Evolutionary conservation across 23 tunicate species (phyloP), one percentile per base, ranked within the genome.

Genomic region (Clavelina lepadiformis): DNA sequence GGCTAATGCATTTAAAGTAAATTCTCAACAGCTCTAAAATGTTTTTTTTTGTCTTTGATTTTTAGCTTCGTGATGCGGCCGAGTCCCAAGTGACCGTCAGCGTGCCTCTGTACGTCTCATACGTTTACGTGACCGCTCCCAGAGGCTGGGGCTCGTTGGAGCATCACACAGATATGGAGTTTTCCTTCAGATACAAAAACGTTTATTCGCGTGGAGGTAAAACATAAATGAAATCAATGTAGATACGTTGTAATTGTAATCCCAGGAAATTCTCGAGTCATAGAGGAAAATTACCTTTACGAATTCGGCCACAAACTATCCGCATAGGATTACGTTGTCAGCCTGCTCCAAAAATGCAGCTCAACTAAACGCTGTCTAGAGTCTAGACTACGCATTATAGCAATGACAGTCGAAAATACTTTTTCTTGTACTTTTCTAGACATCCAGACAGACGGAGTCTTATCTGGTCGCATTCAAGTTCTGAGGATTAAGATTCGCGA

Each of bases 91-190:
- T 86, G 26, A 94, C 99, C 1, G 99, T 94, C 27, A 80, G 83
- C 11, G 95, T 94, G 23, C 99, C 99, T 3, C 88, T 94, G 25
- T 69, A 94, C 63, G 95, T 86, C 3, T 81, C 92, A 24, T 94
- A 94, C 75, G 88, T 94, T 8, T 94, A 80, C 58, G 99, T 94
- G 22, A 64, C 77, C 3, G 99, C 99, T 3, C 99, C 99, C 19
- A 68, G 98, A 1, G 99, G 99, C 7, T 94, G 99, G 99, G 99
- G 95, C 5, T 63, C 99, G 0, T 59, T 94, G 67, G 89, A 88
- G 11, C 81, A 75, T 46, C 93, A 92, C 68, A 80, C 99, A 3
- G 91, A 75, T 25, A 86, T 94, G 95, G 76, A 86, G 68, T 58
- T 94, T 65, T 65, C 85, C n/a, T 94, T 94, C 74, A 52, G 76